phyloP scores from a whole-genome alignment of 2,888 invertebrate species.

The Pimpla rufipes region DNA sequence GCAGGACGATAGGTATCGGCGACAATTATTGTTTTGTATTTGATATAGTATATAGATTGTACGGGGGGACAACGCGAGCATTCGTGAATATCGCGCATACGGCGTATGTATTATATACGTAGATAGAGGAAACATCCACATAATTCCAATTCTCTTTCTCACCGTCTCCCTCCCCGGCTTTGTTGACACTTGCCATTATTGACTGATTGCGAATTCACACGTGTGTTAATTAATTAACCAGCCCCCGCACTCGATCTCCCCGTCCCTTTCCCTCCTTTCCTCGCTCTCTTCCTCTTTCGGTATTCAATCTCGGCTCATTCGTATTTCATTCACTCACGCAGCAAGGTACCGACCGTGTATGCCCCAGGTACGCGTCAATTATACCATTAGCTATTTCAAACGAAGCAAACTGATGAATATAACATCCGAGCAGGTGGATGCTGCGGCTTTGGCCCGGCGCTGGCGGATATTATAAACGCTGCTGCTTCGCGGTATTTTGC shows the following conservation, averaged over 20 bases:
- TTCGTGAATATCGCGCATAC: constrained; percentile 35
- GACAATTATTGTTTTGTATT: constrained; percentile 20
- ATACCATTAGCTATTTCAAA: constrained; percentile 59
- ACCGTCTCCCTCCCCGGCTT: constrained; percentile 19
- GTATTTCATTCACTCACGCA: constrained; percentile 1
- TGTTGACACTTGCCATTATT: constrained; percentile 69
- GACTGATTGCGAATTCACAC: constrained; percentile 68
- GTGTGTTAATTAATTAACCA: constrained; percentile 66
- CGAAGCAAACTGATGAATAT: constrained; percentile 57
- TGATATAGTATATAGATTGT: background rate
- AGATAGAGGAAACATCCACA: constrained; percentile 1
- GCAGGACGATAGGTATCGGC: background rate
- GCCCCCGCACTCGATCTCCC: background rate
- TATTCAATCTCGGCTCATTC: constrained; percentile 51
- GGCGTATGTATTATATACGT: background rate
- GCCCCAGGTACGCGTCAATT: constrained; percentile 50
- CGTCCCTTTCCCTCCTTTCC: background rate
- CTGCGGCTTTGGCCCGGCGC: too few species aligned
- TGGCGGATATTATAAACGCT: too few species aligned
- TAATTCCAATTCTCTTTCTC: constrained; percentile 59
- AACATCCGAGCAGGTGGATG: constrained; percentile 12
- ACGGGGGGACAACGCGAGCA: background rate
- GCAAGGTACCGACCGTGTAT: background rate
- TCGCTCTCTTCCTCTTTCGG: constrained; percentile 32
- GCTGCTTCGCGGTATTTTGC: too few species aligned